phyloP scores from a whole-genome alignment of 2,113 vertebrate species.

The Zosterops pallidus region DNA sequence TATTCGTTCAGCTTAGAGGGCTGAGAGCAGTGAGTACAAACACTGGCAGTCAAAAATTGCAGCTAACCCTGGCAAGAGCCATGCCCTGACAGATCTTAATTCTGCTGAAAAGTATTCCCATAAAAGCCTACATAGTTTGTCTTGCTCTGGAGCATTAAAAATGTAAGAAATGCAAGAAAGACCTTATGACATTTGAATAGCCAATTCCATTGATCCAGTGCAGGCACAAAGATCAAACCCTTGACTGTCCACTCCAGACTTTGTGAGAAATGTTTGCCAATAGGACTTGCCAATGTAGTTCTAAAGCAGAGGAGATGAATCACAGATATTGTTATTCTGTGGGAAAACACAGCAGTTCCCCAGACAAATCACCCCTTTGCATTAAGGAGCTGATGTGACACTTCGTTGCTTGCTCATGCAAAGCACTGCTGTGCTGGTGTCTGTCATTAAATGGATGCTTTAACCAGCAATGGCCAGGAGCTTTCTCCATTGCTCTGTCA shows the following conservation, averaged over 20 bases:
- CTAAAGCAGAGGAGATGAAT: constrained; percentile 1
- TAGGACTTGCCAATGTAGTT: neutral
- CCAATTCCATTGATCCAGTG: neutral
- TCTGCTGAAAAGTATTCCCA: neutral
- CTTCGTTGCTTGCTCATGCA: constrained; percentile 1
- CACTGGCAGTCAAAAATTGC: neutral
- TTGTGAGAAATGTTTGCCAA: constrained; percentile 12
- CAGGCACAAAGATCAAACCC: constrained; percentile 13
- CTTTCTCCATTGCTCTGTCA: neutral
- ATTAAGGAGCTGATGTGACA: constrained; percentile 19
- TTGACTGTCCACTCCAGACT: neutral
- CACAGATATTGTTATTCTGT: neutral
- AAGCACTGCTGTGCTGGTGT: neutral
- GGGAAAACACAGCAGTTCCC: neutral
- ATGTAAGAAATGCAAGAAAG: neutral
- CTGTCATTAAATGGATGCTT: neutral
- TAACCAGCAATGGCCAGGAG: neutral
- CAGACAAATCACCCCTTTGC: constrained; percentile 9
- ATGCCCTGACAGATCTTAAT: neutral
- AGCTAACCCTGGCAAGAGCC: neutral
- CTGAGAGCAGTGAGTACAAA: neutral
- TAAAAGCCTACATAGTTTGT: neutral
- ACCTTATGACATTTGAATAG: neutral
- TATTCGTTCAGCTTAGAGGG: neutral
- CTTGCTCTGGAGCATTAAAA: neutral